phyloP scores from a whole-genome alignment of 2,113 vertebrate genomes.

The Ochotona curzoniae region DNA sequence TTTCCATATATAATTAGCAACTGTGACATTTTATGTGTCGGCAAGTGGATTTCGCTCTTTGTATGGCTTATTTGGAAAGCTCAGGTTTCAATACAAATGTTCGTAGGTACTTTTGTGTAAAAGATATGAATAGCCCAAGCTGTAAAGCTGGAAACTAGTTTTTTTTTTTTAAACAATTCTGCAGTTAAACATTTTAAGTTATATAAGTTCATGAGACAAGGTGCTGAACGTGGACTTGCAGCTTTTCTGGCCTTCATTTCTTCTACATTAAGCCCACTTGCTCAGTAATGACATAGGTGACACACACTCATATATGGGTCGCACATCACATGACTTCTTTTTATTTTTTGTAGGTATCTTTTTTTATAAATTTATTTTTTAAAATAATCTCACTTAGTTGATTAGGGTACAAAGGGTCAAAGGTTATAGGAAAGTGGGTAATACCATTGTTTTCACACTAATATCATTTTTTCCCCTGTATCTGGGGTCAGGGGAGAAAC shows the following conservation, averaged over 20 bases:
- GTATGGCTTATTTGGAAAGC: background rate
- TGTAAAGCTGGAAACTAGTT: slow-evolving; percentile 35
- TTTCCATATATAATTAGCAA: background rate
- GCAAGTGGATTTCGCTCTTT: background rate
- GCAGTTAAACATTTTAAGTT: background rate
- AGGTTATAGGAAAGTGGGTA: no score
- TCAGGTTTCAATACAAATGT: background rate
- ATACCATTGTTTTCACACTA: no score
- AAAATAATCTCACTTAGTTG: no score
- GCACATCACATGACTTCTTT: background rate
- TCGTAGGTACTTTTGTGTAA: slow-evolving; percentile 7
- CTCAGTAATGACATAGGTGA: background rate
- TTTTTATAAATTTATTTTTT: no score
- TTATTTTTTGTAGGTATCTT: no score
- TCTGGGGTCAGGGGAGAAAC: no score
- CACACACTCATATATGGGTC: background rate
- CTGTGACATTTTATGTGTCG: background rate
- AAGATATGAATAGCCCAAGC: background rate
- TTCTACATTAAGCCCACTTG: background rate
- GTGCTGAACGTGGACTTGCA: background rate
- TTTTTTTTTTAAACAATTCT: background rate
- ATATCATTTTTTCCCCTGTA: no score
- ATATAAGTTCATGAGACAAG: slow-evolving; percentile 2
- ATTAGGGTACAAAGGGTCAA: no score
- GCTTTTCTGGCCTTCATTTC: background rate